A percentile compares a stretch with the other conserved stretches of the same genome.
Evolutionary conservation across 1,140 invertebrate species (phyloP).

Genomic region (Matsumurasca onukii): DNA sequence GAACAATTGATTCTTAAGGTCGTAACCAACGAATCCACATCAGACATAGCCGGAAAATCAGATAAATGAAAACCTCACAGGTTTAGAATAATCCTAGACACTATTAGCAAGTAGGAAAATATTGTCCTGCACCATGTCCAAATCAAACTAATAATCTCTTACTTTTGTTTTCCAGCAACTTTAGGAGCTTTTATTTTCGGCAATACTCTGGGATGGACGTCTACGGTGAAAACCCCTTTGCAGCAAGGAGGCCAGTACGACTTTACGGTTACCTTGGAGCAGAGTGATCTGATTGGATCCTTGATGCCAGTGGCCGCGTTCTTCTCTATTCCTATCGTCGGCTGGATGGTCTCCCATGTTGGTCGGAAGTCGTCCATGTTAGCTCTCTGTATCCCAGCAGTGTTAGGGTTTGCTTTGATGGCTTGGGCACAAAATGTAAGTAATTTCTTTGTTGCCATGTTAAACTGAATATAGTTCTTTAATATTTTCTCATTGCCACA

Average conservation of each 20-base stretch:
- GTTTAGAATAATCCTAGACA: no score
- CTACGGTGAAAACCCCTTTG: conserved; percentile 62
- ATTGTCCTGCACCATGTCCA: no score
- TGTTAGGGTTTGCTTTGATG: conserved; percentile 74
- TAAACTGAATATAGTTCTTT: no score
- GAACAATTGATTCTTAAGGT: no score
- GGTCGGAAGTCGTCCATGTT: conserved; percentile 76
- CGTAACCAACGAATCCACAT: no score
- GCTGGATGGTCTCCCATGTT: conserved; percentile 62
- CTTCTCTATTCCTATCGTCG: conserved; percentile 36
- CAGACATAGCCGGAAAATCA: no score
- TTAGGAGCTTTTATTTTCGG: conserved; percentile 72
- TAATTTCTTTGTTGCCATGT: no score
- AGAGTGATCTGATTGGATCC: conserved; percentile 72
- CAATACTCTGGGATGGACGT: conserved; percentile 76
- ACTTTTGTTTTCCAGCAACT: conserved; percentile 42
- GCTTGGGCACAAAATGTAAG: conserved; percentile 60
- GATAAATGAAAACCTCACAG: no score
- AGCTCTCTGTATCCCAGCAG: conserved; percentile 66
- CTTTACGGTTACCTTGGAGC: conserved; percentile 51
- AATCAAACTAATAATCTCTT: conserved; percentile 28
- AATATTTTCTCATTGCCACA: no score
- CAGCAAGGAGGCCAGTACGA: conserved; percentile 51
- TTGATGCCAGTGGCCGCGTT: conserved; percentile 68
- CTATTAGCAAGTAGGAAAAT: no score